Base-by-base conservation (phyloP, 2,113 vertebrate genomes). In the Prionailurus bengalensis region DNA sequence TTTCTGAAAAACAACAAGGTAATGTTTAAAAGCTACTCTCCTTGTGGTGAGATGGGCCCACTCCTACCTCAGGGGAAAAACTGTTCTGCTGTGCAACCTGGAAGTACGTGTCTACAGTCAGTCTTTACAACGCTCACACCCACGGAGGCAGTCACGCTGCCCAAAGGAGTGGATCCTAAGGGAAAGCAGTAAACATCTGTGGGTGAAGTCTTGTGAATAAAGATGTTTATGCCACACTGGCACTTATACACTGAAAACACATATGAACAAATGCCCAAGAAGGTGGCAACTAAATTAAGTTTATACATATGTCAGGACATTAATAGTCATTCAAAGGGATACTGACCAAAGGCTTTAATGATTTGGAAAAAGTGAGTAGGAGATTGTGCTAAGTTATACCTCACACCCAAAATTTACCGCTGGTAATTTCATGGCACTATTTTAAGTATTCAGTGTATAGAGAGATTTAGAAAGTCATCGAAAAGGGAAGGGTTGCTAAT, bases 1-100 rank as follows among this genome's bases (percentile, higher is more conserved):
- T 98, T 99, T 99, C 99, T 99, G 97, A 11, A 91, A 83, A 70
- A 84, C 4, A 45, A 91, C 95, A 66, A 33, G 78, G 86, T 5
- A 88, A 97, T 14, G 17, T 63, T 97, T 81, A 85, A 81, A 42
- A 71, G 23, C 31, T 12, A 83, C 9, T 73, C 31, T 84, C 19
- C 71, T 23, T 73, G 51, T 5, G n/a, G 17, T 19, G 14, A 70
- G 74, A 80, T 13, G 4, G 53, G 23, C 42, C 29, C 6, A 63
- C 70, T 36, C 17, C 10, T 21, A 58, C 13, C 63, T 17, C 13
- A 73, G 0, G 12, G 4, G 63, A 31, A 94, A 86, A 71, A 68
- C 31, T n/a, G 5, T 51, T 74, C 61, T 68, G 15, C 14, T 82
- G 83, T 15, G 36, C 42, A 63, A 53, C 14, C 29, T 68, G 53